Percentiles rank a stretch among this genome's conserved stretches.
phyloP scores from a whole-genome alignment of 1,140 invertebrate species.

The Drepana arcuata region DNA sequence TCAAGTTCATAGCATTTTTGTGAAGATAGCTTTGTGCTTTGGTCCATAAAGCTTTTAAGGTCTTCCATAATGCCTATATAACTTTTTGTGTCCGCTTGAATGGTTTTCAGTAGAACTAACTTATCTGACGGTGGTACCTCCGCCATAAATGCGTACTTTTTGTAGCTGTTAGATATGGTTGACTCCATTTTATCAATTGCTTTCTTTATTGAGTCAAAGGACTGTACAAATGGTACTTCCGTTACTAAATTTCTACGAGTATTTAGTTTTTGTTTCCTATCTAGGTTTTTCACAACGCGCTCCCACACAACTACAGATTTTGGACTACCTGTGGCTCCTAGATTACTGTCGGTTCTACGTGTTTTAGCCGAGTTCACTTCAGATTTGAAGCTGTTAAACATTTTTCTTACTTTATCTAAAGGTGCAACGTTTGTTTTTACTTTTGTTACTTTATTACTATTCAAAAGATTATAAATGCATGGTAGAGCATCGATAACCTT shows the following conservation, averaged over 20 bases:
- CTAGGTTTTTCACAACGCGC: constrained; percentile 37
- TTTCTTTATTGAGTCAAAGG: constrained; percentile 32
- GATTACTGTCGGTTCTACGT: constrained; percentile 21
- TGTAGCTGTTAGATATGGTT: constrained; percentile 28
- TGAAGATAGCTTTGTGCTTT: constrained; percentile 13
- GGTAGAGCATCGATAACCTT: constrained; percentile 40
- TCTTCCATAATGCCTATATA: constrained; percentile 24
- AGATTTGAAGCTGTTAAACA: constrained; percentile 36
- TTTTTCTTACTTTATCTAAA: constrained; percentile 28
- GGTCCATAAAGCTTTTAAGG: constrained; percentile 24
- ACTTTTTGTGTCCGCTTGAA: constrained; percentile 29
- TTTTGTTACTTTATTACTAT: constrained; percentile 15
- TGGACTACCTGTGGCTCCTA: constrained; percentile 18
- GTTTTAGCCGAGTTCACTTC: constrained; percentile 19
- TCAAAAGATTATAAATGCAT: constrained; percentile 48
- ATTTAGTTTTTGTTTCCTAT: constrained; percentile 14
- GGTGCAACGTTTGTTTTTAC: constrained; percentile 5
- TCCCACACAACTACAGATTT: constrained; percentile 47
- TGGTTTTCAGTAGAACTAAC: constrained; percentile 37
- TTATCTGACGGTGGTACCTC: constrained; percentile 27
- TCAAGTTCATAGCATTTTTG: constrained; percentile 27
- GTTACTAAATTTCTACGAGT: constrained; percentile 21
- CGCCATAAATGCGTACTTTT: constrained; percentile 26
- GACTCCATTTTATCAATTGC: constrained; percentile 32
- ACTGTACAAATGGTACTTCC: constrained; percentile 20